Evolutionary conservation across 53 echinoderm and acorn worm genomes (phyloP), one percentile per base, ranked within the genome.

Genomic region (Arbacia lixula): DNA sequence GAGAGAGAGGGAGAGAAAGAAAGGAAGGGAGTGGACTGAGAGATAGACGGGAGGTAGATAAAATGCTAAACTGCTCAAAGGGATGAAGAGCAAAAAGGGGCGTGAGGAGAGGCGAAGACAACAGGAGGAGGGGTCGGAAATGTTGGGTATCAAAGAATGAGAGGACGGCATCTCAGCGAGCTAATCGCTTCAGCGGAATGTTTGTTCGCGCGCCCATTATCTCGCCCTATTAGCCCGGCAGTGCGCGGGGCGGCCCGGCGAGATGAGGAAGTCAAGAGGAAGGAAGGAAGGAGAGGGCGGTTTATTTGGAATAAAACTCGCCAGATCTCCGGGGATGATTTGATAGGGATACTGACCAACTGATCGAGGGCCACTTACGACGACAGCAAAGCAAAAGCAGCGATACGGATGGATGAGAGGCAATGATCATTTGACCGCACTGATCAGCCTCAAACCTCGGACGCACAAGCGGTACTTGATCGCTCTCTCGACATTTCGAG

Each of bases 301-400:
- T 49, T 72, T 72, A 40, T 21, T 24, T 38, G 67, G 38, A 21
- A 39, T 67, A 20, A 21, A 72, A 19, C 20, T 6, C 50, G 27
- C 24, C 50, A 28, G 17, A 72, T 72, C 72, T 72, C 72, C 6
- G 6, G 72, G 50, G 72, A 72, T 43, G 72, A 72, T 72, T 50
- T 72, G 51, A 11, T 49, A 72, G 49, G 72, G 72, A 72, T 72
- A 72, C 72, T 50, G n/a, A n/a, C n/a, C 72, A 4, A 29, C 28
- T 21, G 29, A 72, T 50, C 12, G 72, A 72, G 72, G 40, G 72
- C 72, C 72, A 72, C 72, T 72, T 68, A 68, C 35, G 8, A 32
- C 31, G 64, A 63, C 29, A 63, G 64, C 64, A 19, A 63, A n/a
- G n/a, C n/a, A n/a, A n/a, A n/a, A n/a, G n/a, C n/a, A n/a, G n/a